Conservation (phyloP, 2,888 invertebrate species). For the Dyspetes luteomarginatus region DNA sequence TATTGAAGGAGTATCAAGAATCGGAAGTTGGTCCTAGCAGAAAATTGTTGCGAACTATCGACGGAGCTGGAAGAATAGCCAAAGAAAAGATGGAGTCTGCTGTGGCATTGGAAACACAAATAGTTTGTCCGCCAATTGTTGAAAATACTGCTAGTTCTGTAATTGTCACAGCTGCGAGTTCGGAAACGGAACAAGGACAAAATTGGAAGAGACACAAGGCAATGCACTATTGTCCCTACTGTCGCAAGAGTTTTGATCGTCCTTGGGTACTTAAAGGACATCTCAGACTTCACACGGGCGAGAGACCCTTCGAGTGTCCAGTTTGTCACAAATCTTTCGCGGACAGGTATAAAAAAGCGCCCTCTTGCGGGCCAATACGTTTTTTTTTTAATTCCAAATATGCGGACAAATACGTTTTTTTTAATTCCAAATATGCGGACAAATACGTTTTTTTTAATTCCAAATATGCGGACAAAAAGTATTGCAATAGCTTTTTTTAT, state of each 20-base stretch:
- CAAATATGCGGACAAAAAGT: background rate
- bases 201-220: conserved; percentile 82
- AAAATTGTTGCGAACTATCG: background rate
- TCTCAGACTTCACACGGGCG: conserved; percentile 88
- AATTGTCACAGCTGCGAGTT: conserved; percentile 13
- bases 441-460: too few relatives aligned
- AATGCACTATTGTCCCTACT: conserved; percentile 85
- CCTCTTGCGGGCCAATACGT: too few relatives aligned
- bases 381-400: too few relatives aligned
- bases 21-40: background rate
- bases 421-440: too few relatives aligned
- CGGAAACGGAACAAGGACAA: conserved; percentile 67
- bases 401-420: too few relatives aligned
- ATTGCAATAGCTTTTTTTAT: background rate
- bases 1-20: background rate
- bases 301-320: conserved; percentile 88
- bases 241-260: conserved; percentile 88
- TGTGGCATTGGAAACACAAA: background rate
- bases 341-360: conserved; percentile 84
- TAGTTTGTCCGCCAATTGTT: background rate
- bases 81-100: conserved; percentile 9
- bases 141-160: conserved; percentile 1
- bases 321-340: conserved; percentile 88
- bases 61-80: background rate
- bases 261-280: conserved; percentile 90